Evolutionary conservation across 2,113 vertebrate genomes (phyloP).

Genomic region (Atractosteus spatula): DNA sequence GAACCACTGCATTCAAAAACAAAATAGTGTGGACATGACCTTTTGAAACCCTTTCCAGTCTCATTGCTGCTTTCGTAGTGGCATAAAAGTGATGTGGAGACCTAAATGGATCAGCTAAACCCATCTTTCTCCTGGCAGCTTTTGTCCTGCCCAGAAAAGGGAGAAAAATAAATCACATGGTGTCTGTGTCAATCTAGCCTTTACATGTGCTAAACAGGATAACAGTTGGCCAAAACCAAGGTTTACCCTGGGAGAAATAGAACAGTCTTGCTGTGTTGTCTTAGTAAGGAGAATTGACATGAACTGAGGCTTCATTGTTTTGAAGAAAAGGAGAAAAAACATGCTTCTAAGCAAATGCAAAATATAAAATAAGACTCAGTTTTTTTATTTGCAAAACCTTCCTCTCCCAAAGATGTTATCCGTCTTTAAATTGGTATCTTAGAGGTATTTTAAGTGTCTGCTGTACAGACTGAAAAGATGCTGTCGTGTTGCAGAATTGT

Average conservation of each 20-base stretch:
- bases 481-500: no score
- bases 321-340: conserved; percentile 42
- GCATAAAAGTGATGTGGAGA: conserved; percentile 26
- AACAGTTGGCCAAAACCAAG: conserved; percentile 24
- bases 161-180: conserved; percentile 17
- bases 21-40: conserved; percentile 8
- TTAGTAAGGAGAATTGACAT: not conserved
- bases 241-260: conserved; percentile 45
- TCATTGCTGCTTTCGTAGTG: conserved; percentile 25
- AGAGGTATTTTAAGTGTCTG: no score
- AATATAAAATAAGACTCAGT: conserved; percentile 6
- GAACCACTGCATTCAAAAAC: not conserved
- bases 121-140: conserved; percentile 23
- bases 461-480: no score
- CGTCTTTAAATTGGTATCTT: no score
- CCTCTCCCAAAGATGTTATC: no score
- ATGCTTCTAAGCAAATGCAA: conserved; percentile 34
- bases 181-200: conserved; percentile 35
- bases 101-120: conserved; percentile 31
- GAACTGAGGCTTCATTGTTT: conserved; percentile 58
- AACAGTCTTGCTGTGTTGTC: conserved; percentile 13
- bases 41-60: conserved; percentile 19
- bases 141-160: conserved; percentile 26
- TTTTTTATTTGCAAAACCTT: no score
- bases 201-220: conserved; percentile 16